Conservation (phyloP, 2,888 invertebrate species). For the Drosophila greeni region DNA sequence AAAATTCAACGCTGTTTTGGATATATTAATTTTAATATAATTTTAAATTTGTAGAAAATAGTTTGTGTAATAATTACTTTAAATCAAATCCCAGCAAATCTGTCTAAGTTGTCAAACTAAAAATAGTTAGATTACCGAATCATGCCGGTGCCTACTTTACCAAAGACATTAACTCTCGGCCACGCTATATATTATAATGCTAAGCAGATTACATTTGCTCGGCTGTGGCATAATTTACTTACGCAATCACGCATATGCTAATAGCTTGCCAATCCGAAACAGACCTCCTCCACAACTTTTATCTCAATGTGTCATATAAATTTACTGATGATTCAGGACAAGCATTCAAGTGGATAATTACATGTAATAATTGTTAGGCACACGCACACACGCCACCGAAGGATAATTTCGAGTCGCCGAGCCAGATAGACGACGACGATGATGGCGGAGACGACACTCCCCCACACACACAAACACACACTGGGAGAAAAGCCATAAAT, state of each 20-base stretch:
- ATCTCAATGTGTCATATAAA: slow-evolving; percentile 48
- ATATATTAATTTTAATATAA: no score
- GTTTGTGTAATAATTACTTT: no score
- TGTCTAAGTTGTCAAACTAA: neutral
- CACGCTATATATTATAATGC: slow-evolving; percentile 4
- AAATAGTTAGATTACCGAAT: slow-evolving; percentile 1
- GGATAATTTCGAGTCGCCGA: slow-evolving; percentile 35
- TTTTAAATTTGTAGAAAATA: no score
- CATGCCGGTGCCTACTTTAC: neutral
- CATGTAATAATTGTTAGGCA: slow-evolving; percentile 46
- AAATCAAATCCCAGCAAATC: no score
- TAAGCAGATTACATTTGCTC: slow-evolving; percentile 11
- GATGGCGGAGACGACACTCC: slow-evolving; percentile 1
- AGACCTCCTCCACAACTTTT: slow-evolving; percentile 43
- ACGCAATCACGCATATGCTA: slow-evolving; percentile 30
- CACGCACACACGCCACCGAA: slow-evolving; percentile 16
- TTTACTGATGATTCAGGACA: slow-evolving; percentile 41
- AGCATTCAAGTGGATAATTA: slow-evolving; percentile 66
- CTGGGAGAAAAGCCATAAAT: slow-evolving; percentile 54
- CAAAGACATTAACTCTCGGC: neutral
- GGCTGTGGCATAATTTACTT: slow-evolving; percentile 23
- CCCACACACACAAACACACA: neutral
- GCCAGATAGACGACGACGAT: slow-evolving; percentile 22
- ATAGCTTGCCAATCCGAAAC: slow-evolving; percentile 40
- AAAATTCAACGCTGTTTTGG: no score